phyloP scores from a whole-genome alignment of 2,113 vertebrate species.

The Numida meleagris region DNA sequence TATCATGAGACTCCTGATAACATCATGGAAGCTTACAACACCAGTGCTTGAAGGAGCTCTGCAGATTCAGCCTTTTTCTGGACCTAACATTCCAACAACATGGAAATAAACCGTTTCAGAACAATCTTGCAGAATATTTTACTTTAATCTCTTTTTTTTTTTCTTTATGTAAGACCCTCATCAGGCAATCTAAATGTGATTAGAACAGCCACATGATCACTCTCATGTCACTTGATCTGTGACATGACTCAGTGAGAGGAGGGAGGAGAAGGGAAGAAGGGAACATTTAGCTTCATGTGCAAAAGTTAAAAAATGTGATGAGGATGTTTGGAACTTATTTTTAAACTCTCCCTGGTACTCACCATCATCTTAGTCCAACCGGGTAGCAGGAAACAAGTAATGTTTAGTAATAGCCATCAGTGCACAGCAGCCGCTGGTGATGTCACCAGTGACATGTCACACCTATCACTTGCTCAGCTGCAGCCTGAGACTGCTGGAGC shows the following conservation, averaged over 20 bases:
- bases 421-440: neutral
- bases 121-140: neutral
- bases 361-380: neutral
- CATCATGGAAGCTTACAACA: neutral
- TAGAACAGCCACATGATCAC: neutral
- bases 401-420: neutral
- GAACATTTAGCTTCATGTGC: neutral
- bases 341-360: neutral
- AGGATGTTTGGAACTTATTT: neutral
- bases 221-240: neutral
- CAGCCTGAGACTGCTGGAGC: neutral
- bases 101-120: conserved; percentile 9
- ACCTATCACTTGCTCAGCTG: neutral
- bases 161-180: neutral
- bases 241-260: neutral
- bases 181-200: neutral
- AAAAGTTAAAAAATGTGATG: neutral
- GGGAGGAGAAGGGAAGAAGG: neutral
- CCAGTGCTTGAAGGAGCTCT: neutral
- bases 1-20: conserved; percentile 35
- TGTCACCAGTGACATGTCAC: neutral
- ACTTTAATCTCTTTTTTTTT: neutral
- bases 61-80: conserved; percentile 50
- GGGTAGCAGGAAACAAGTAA: neutral
- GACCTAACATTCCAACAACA: neutral